These are phyloP conservation scores for Apolygus lucorum DNA, from an alignment of 1,140 invertebrate genomes.

Conservation along the genomic window DNA sequence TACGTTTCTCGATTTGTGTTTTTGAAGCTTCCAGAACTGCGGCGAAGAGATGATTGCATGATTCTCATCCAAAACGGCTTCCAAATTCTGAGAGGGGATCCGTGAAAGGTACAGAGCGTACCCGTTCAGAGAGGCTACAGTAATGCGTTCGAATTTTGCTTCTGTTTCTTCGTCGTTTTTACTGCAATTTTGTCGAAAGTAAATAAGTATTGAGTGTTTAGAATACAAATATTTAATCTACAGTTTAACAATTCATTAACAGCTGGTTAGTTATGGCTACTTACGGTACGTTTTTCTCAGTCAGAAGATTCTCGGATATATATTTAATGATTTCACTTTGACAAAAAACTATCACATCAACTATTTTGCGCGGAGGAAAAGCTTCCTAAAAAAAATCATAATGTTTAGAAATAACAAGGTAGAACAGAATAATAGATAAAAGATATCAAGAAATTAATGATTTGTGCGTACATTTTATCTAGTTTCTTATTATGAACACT, in stretches of 20 bases:
- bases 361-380: conserved; percentile 59
- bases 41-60: conserved; percentile 46
- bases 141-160: conserved; percentile 57
- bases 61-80: conserved; percentile 44
- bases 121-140: conserved; percentile 57
- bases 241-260: no score
- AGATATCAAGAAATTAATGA: no score
- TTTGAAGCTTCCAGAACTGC: conserved; percentile 66
- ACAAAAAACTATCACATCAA: conserved; percentile 64
- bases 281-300: conserved; percentile 39
- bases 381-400: conserved; percentile 42
- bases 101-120: conserved; percentile 52
- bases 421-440: neutral
- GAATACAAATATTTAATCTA: neutral
- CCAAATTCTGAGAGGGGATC: conserved; percentile 43
- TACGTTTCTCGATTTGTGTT: conserved; percentile 46
- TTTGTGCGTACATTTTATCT: no score
- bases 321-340: conserved; percentile 66
- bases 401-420: neutral
- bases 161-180: conserved; percentile 58
- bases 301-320: conserved; percentile 57
- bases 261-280: no score
- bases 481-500: no score
- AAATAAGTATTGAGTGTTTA: no score
- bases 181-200: no score